These are phyloP conservation scores for Zaprionus obscuricornis DNA, from an alignment of 2,888 invertebrate species.

Conservation along the genomic window DNA sequence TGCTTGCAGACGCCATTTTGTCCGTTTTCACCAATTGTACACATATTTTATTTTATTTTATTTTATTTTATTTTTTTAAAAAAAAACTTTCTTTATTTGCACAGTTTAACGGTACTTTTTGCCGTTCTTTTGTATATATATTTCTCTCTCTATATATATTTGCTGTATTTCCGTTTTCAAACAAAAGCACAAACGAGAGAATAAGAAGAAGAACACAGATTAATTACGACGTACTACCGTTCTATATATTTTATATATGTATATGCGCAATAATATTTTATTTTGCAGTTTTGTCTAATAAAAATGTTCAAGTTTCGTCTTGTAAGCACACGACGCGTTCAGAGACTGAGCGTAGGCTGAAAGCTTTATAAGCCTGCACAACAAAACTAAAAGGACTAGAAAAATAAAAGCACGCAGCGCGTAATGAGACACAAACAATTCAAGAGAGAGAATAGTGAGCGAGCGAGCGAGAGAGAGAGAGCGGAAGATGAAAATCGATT, in stretches of 20 bases:
- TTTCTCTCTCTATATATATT: conserved; percentile 18
- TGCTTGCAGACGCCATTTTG: conserved; percentile 82
- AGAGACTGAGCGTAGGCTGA: conserved; percentile 60
- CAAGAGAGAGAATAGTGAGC: not conserved
- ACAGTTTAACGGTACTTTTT: conserved; percentile 8
- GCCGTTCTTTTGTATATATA: conserved; percentile 10
- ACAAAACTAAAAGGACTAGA: conserved; percentile 51
- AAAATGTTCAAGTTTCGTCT: conserved; percentile 45
- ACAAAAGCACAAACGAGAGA: conserved; percentile 45
- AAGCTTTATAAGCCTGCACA: conserved; percentile 53
- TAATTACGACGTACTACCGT: conserved; percentile 57
- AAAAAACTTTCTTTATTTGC: conserved; percentile 12
- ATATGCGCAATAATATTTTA: conserved; percentile 17
- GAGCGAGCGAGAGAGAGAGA: conserved; percentile 7
- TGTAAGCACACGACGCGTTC: conserved; percentile 62
- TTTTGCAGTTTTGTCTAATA: conserved; percentile 28
- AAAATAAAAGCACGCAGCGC: conserved; percentile 35
- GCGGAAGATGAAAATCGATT: conserved; percentile 47
- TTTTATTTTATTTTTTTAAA: conserved; percentile 14
- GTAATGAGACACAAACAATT: conserved; percentile 41
- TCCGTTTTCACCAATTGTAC: conserved; percentile 73
- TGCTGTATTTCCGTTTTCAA: conserved; percentile 33
- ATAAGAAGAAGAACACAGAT: conserved; percentile 13
- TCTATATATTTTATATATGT: conserved; percentile 6
- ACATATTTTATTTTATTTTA: conserved; percentile 34